Base-by-base conservation (phyloP, 2,113 vertebrate species). In the Ictalurus punctatus region DNA sequence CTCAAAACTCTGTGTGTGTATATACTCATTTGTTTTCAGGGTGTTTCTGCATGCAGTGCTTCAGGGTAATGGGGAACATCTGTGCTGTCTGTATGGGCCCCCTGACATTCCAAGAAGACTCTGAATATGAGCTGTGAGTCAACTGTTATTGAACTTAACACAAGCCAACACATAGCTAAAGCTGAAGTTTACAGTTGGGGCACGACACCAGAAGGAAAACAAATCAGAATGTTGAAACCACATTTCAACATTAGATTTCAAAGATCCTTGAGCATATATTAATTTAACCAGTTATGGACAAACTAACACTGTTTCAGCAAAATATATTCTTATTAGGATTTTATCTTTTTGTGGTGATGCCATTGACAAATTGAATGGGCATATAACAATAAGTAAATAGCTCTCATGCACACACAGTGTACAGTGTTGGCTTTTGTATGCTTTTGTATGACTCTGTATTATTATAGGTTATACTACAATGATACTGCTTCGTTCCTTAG, bases 71-170 rank as follows among this genome's bases (percentile, higher is more conserved):
- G 93, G 86, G 89, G 63, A 94, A 94, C 86, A 83, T 30, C 44
- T 98, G 97, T 88, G 91, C 93, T 0, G 0, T 96, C 44, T 97
- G 96, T 23, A 94, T 92, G 2, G 87, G 93, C 2, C 95, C 96
- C 6, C 91, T 95, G 86, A 94, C 92, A 86, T 92, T 40, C 79
- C 89, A 76, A 6, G 94, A 93, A 1, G 34, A 90, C 0, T 82
- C 91, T 27, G 96, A 97, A 0, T 93, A 96, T 84, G 97, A 98
- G 92, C 91, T 95, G 97, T 97, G 93, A 96, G 97, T 95, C 54
- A 54, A n/a, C 23, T 61, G 44, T 69, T 76, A 81, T 89, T 67
- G 14, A 65, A 8, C n/a, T 85, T 34, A 71, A 27, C 48, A 67
- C 52, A 80, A 79, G 37, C 2, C 27, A 78, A 74, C 76, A 80